A percentile compares a stretch with the other conserved stretches of the same genome.
Evolutionary conservation across 2,888 invertebrate genomes (phyloP).

Genomic region (Enoplolaimus lenunculus): DNA sequence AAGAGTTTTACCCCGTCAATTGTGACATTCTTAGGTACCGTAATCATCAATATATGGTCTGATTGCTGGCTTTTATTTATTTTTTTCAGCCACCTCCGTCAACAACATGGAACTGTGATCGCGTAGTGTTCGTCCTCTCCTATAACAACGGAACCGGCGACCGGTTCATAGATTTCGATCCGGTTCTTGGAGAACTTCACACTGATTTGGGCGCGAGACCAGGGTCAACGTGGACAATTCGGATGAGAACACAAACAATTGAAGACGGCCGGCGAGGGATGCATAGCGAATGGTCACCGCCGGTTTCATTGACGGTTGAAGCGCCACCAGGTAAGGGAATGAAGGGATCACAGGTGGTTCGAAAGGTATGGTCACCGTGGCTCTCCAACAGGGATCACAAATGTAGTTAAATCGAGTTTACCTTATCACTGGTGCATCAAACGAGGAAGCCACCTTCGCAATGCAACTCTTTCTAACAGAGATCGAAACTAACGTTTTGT

Average conservation of each 20-base stretch:
- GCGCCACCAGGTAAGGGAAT: constrained; percentile 17
- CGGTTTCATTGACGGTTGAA: constrained; percentile 26
- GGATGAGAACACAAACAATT: constrained; percentile 37
- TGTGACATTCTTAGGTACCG: too few relatives aligned
- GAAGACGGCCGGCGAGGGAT: constrained; percentile 31
- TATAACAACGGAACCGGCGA: constrained; percentile 33
- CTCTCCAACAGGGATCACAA: too few relatives aligned
- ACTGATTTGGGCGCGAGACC: constrained; percentile 30
- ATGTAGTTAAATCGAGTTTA: too few relatives aligned
- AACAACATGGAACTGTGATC: constrained; percentile 36
- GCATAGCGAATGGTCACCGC: constrained; percentile 31
- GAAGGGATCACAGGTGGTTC: too few relatives aligned
- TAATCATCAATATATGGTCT: too few relatives aligned
- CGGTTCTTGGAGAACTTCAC: constrained; percentile 28
- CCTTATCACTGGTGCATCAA: too few relatives aligned
- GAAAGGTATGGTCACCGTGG: too few relatives aligned
- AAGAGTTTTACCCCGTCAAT: too few relatives aligned
- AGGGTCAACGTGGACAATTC: constrained; percentile 38
- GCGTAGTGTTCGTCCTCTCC: constrained; percentile 34
- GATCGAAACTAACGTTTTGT: too few relatives aligned
- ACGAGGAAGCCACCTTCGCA: too few relatives aligned
- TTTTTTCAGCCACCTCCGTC: constrained; percentile 16
- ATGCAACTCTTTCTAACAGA: too few relatives aligned
- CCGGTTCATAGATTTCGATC: constrained; percentile 26
- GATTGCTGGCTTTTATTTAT: too few relatives aligned